These are phyloP conservation scores for Urocyon cinereoargenteus DNA, from an alignment of 2,797 vertebrate species.

Conservation along the genomic window DNA sequence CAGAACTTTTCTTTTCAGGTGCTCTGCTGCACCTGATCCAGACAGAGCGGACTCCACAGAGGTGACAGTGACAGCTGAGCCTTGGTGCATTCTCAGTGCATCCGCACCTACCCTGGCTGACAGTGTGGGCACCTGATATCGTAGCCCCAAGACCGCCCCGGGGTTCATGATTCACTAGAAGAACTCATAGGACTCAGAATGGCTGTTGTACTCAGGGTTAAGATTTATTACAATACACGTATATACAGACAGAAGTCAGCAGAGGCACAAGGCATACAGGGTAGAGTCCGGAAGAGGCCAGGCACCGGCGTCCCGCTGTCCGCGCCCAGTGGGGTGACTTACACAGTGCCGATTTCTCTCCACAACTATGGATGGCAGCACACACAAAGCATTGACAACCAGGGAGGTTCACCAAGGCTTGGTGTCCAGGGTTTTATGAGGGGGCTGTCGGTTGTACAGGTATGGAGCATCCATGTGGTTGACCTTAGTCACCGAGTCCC, in stretches of 20 bases:
- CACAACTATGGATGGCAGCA: neutral
- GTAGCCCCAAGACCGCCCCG: neutral
- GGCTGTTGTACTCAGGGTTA: neutral
- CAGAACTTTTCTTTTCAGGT: neutral
- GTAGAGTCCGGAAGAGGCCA: neutral
- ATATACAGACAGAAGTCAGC: neutral
- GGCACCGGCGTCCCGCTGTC: neutral
- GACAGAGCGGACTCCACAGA: neutral
- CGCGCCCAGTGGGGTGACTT: neutral
- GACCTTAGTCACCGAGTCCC: neutral
- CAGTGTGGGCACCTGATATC: neutral
- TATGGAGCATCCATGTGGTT: neutral
- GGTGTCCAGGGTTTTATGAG: neutral
- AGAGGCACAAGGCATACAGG: neutral
- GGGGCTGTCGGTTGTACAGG: neutral
- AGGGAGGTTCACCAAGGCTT: neutral
- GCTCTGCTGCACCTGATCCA: neutral
- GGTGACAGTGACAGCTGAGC: neutral
- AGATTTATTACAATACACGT: neutral
- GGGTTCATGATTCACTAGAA: constrained; percentile 10
- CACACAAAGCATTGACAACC: neutral
- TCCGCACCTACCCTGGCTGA: neutral
- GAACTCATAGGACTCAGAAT: constrained; percentile 25
- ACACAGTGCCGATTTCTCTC: neutral
- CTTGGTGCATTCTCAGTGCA: neutral